Base-by-base conservation (phyloP, 1,140 invertebrate genomes). In the Thaumetopoea pityocampa region DNA sequence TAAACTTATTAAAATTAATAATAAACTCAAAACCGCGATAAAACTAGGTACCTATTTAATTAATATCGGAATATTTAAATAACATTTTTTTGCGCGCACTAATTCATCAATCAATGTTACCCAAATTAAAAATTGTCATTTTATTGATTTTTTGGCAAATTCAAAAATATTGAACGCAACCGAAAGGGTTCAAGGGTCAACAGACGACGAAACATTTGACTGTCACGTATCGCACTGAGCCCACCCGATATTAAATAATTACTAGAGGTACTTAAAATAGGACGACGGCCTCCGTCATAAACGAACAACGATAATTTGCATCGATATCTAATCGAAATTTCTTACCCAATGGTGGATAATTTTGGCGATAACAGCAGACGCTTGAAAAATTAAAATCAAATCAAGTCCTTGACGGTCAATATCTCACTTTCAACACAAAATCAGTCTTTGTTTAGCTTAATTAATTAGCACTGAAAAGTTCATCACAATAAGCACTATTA, bases 341-440 rank as follows among this genome's bases (percentile, higher is more conserved):
- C 80, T 84, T 69, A 84, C 80, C 80, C 73, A 81, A 84, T 84
- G 64, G 76, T 80, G 80, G 71, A 80, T 78, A 67, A 76, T 71
- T 80, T 78, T 69, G 53, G 68, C 69, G 67, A 58, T 79, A 81
- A 73, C 72, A 64, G 67, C 51, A 52, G 52, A 44, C 53, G 51
- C 51, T 54, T 62, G 51, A 70, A 62, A 62, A 64, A 64, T 51
- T 62, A 29, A 33, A 59, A 55, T 48, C 44, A 50, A 73, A 74
- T 67, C n/a, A n/a, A 67, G 71, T 77, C 72, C 78, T 67, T n/a
- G n/a, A n/a, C n/a, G n/a, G n/a, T n/a, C n/a, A n/a, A n/a, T 80
- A 62, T 68, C 34, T 78, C 78, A 82, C 79, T n/a, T n/a, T n/a
- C n/a, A n/a, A n/a, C 79, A 80, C 76, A 74, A 56, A 65, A 68